Base-by-base conservation (phyloP, 2,797 vertebrate genomes). In the Thaleichthys pacificus region DNA sequence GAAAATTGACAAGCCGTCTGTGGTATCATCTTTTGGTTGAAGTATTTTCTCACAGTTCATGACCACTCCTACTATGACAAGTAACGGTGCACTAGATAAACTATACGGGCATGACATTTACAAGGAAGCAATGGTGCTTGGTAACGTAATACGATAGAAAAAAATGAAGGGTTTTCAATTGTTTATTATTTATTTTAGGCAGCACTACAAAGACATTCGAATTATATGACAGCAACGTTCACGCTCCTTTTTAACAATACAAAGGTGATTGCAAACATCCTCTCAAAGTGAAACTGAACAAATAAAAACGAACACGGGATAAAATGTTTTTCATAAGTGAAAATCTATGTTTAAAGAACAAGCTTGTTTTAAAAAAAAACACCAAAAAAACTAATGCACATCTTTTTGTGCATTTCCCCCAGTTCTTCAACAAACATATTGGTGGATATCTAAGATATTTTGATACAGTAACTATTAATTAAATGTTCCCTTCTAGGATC, bases 161-260 rank as follows among this genome's bases (percentile, higher is more conserved):
- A n/a, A 4, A 32, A 28, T 1, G 15, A 8, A 26, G 1, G 72
- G 65, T 67, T 57, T 47, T 58, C 72, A 83, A 77, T 65, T 74
- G 73, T 91, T 91, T 92, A 89, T 83, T 89, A 82, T 58, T 7
- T 49, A 81, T 79, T 83, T 84, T 82, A 89, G 84, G 88, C 70
- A 78, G 78, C 76, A 78, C 84, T 84, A 84, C 78, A 86, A 88
- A 88, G 78, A 89, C 70, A 65, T 83, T 82, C 79, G 85, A 91
- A 89, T 78, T 81, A 75, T 4, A 80, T 73, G 74, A 89, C 85
- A 85, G 80, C 77, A 56, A 70, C 1, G 8, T 74, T 80, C 76
- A 84, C 80, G 78, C 85, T 72, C 72, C 6, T 14, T 82, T 47
- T 83, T 60, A 79, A 87, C 84, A 62, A 68, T 68, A 89, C 74